Evolutionary conservation across 1,140 invertebrate genomes (phyloP).

Genomic region (Drosophila navojoa): DNA sequence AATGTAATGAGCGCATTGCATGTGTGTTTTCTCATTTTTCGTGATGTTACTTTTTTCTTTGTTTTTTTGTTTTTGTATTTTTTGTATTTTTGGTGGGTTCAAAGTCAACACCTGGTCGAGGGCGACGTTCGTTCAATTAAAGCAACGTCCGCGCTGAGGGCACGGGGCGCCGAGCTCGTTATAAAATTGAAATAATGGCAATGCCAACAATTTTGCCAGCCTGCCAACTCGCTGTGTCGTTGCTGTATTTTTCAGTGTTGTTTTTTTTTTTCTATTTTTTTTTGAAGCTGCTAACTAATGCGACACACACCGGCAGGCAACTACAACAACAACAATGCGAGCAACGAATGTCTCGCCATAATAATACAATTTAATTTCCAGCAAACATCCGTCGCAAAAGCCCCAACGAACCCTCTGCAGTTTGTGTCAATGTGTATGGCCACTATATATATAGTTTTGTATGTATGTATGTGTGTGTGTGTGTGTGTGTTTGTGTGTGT

Average conservation of each 20-base stretch:
- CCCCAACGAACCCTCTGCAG: conserved; percentile 8
- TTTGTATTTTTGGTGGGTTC: conserved; percentile 44
- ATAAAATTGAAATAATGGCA: conserved; percentile 53
- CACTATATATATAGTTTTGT: conserved; percentile 24
- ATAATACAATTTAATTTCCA: conserved; percentile 83
- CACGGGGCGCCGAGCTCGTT: conserved; percentile 26
- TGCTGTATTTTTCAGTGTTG: not conserved
- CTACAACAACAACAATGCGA: conserved; percentile 42
- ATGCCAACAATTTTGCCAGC: conserved; percentile 39
- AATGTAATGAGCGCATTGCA: conserved; percentile 79
- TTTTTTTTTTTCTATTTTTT: not conserved
- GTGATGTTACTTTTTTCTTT: conserved; percentile 14
- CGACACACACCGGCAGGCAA: conserved; percentile 63
- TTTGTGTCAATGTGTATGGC: conserved; percentile 69
- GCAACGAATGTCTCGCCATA: conserved; percentile 79
- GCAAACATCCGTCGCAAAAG: conserved; percentile 69
- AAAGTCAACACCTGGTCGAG: conserved; percentile 72
- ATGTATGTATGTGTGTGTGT: conserved; percentile 19
- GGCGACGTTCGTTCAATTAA: conserved; percentile 64
- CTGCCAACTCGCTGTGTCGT: conserved; percentile 4
- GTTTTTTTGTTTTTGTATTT: not conserved
- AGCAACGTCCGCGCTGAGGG: conserved; percentile 45
- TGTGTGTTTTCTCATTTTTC: conserved; percentile 43
- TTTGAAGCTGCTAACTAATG: conserved; percentile 65
- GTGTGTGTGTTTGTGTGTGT: conserved; percentile 2